These are phyloP conservation scores for Zaprionus vittiger DNA, from an alignment of 1,140 invertebrate species.

Conservation along the genomic window DNA sequence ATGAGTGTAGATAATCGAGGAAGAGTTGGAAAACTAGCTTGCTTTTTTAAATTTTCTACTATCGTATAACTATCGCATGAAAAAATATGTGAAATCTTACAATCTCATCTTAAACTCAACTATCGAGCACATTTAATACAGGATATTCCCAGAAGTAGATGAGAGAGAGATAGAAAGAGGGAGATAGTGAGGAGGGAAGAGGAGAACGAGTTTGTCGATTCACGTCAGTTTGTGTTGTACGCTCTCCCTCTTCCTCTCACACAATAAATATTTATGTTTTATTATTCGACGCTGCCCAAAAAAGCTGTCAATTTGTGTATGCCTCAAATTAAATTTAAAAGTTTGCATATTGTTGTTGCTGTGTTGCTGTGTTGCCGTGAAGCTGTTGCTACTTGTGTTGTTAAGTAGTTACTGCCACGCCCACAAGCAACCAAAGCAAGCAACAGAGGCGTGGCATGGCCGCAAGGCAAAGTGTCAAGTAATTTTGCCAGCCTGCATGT, in stretches of 20 bases:
- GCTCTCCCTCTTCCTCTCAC: not conserved
- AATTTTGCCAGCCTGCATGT: slow-evolving; percentile 66
- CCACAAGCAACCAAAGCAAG: slow-evolving; percentile 1
- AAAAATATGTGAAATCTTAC: not conserved
- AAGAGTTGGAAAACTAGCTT: too few species aligned
- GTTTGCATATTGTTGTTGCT: slow-evolving; percentile 48
- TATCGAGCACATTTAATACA: not conserved
- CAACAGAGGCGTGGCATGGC: slow-evolving; percentile 6
- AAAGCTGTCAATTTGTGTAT: slow-evolving; percentile 68
- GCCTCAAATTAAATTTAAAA: slow-evolving; percentile 75
- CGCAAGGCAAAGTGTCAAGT: slow-evolving; percentile 69
- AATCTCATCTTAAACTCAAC: not conserved
- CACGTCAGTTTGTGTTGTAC: slow-evolving; percentile 51
- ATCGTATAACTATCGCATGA: not conserved
- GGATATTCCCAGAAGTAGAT: not conserved
- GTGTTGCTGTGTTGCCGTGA: too few species aligned
- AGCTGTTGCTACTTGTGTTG: slow-evolving; percentile 16
- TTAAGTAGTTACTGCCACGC: slow-evolving; percentile 20
- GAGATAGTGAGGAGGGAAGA: not conserved
- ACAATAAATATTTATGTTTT: slow-evolving; percentile 45
- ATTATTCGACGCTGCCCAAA: slow-evolving; percentile 45
- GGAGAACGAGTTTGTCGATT: slow-evolving; percentile 11
- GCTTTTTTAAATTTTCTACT: not conserved
- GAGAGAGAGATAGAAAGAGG: not conserved
- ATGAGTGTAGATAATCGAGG: too few species aligned